Evolutionary conservation across 1,140 invertebrate species (phyloP).

Genomic region (Drosophila obscura): DNA sequence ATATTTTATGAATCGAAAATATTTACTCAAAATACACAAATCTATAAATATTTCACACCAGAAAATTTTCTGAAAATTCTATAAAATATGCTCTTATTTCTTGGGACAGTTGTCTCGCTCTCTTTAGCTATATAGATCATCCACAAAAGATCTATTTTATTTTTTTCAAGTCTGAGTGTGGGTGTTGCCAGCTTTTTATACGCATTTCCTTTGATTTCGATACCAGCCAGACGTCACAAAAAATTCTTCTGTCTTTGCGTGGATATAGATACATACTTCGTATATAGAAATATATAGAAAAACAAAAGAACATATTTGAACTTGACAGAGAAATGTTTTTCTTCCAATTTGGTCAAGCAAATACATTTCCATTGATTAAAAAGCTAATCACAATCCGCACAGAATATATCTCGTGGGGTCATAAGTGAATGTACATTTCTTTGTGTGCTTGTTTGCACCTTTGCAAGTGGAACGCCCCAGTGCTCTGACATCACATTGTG

Average conservation of each 20-base stretch:
- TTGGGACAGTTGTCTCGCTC: not conserved
- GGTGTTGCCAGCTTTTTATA: slow-evolving; percentile 37
- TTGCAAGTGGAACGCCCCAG: slow-evolving; percentile 36
- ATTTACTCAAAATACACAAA: not conserved
- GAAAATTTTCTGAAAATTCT: slow-evolving; percentile 24
- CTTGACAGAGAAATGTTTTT: slow-evolving; percentile 43
- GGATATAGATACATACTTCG: not conserved
- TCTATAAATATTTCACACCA: slow-evolving; percentile 33
- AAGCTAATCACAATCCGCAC: slow-evolving; percentile 43
- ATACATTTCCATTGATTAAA: slow-evolving; percentile 40
- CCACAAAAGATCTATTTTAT: slow-evolving; percentile 25
- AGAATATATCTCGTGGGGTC: slow-evolving; percentile 32
- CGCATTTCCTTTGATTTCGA: slow-evolving; percentile 20
- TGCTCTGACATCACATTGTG: slow-evolving; percentile 48
- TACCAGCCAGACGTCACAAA: slow-evolving; percentile 54
- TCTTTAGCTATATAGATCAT: slow-evolving; percentile 4
- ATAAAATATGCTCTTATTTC: slow-evolving; percentile 5
- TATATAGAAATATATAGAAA: slow-evolving; percentile 7
- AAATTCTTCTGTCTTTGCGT: slow-evolving; percentile 30
- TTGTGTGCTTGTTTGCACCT: slow-evolving; percentile 53
- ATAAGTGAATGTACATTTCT: slow-evolving; percentile 8
- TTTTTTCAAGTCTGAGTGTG: slow-evolving; percentile 36
- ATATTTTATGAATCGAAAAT: slow-evolving; percentile 29
- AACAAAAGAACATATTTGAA: slow-evolving; percentile 31
- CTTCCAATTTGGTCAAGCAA: slow-evolving; percentile 14